Conservation (phyloP, 1,140 invertebrate genomes). For the Scaptomyza hsui region DNA sequence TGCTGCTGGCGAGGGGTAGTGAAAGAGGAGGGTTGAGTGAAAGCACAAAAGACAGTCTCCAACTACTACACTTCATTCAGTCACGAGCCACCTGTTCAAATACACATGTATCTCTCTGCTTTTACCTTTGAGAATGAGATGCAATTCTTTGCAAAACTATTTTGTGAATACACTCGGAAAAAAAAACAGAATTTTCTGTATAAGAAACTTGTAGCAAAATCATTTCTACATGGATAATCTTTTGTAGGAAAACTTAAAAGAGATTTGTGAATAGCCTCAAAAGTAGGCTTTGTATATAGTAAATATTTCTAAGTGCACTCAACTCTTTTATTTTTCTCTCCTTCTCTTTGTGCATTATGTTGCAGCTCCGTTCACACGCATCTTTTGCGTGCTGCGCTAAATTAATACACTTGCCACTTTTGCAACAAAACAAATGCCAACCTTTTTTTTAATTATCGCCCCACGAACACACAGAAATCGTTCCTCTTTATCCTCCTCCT, state of each 20-base stretch:
- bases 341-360: neutral
- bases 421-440: conserved; percentile 9
- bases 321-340: neutral
- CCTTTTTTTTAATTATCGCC: conserved; percentile 14
- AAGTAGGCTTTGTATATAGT: neutral
- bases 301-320: neutral
- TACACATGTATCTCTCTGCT: conserved; percentile 9
- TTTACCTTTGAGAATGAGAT: neutral
- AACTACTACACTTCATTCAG: neutral
- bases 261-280: neutral
- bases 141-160: neutral
- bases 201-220: too few relatives aligned
- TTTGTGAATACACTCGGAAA: neutral
- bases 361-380: conserved; percentile 42
- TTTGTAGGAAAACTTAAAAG: too few relatives aligned
- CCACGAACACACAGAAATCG: neutral
- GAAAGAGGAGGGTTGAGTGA: too few relatives aligned
- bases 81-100: neutral
- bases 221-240: too few relatives aligned
- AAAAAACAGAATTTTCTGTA: neutral
- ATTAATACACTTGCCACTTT: conserved; percentile 49
- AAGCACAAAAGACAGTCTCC: conserved; percentile 5
- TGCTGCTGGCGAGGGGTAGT: neutral
- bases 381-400: conserved; percentile 54
- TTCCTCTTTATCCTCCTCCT: neutral